Evolutionary conservation across 2,888 invertebrate species (phyloP).

Genomic region (Acleris laterana): DNA sequence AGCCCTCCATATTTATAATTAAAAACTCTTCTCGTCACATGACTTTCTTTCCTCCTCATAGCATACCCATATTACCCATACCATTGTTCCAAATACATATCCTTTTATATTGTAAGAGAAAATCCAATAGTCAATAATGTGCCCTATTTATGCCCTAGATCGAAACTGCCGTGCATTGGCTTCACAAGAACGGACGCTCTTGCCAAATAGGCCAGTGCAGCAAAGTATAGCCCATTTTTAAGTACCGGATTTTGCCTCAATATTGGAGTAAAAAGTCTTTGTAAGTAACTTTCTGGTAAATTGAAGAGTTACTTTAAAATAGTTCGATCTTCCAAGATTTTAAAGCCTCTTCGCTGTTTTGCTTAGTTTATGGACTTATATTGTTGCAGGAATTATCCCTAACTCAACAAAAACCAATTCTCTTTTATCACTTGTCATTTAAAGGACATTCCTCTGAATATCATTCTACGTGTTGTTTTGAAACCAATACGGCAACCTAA

Average conservation of each 20-base stretch:
- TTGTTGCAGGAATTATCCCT: too few relatives aligned
- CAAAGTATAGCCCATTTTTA: constrained; percentile 17
- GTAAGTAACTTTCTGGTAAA: too few relatives aligned
- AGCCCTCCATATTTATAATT: too few relatives aligned
- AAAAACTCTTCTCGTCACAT: too few relatives aligned
- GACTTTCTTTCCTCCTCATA: too few relatives aligned
- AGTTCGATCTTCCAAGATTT: too few relatives aligned
- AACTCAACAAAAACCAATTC: neutral
- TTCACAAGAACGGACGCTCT: constrained; percentile 15
- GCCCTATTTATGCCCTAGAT: neutral
- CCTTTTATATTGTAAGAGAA: constrained; percentile 7
- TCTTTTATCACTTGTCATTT: neutral
- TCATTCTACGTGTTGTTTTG: constrained; percentile 8
- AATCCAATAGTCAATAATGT: constrained; percentile 11
- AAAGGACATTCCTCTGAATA: constrained; percentile 1
- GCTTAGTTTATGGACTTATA: too few relatives aligned
- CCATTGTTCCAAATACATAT: too few relatives aligned
- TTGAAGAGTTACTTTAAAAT: too few relatives aligned
- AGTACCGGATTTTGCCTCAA: neutral
- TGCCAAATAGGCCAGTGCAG: constrained; percentile 37
- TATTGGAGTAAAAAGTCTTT: constrained; percentile 8
- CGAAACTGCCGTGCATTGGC: constrained; percentile 3
- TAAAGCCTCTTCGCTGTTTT: too few relatives aligned
- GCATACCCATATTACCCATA: too few relatives aligned
- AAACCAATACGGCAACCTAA: constrained; percentile 2